A percentile compares a stretch with the other conserved stretches of the same genome.
Conservation (phyloP, 2,113 vertebrate genomes). For the Antechinus flavipes region DNA sequence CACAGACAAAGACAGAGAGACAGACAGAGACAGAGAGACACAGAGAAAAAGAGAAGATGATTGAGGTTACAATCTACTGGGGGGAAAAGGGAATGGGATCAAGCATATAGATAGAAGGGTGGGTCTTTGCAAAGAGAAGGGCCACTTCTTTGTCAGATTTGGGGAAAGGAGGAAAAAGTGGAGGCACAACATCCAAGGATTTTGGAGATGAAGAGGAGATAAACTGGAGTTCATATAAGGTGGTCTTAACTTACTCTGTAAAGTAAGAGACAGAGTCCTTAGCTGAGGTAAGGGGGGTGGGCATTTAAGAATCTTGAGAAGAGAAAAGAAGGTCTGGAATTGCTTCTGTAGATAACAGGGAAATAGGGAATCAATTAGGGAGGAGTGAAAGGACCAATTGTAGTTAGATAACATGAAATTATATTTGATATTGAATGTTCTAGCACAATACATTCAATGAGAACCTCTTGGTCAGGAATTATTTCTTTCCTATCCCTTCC, state of each 20-base stretch:
- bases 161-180: neutral
- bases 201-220: neutral
- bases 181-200: neutral
- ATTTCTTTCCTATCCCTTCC: neutral
- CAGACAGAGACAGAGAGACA: neutral
- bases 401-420: constrained; percentile 5
- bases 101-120: neutral
- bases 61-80: neutral
- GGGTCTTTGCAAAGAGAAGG: neutral
- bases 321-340: neutral
- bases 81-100: neutral
- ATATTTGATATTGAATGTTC: neutral
- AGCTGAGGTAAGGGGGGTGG: neutral
- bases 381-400: neutral
- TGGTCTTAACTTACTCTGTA: neutral
- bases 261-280: neutral
- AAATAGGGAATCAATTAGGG: neutral
- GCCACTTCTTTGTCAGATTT: neutral
- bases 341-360: neutral
- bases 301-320: neutral
- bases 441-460: neutral
- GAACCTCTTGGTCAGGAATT: neutral
- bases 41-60: neutral
- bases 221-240: neutral
- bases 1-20: neutral